These are phyloP conservation scores for Alouatta palliata DNA, from an alignment of 2,113 vertebrate genomes.

Conservation along the genomic window DNA sequence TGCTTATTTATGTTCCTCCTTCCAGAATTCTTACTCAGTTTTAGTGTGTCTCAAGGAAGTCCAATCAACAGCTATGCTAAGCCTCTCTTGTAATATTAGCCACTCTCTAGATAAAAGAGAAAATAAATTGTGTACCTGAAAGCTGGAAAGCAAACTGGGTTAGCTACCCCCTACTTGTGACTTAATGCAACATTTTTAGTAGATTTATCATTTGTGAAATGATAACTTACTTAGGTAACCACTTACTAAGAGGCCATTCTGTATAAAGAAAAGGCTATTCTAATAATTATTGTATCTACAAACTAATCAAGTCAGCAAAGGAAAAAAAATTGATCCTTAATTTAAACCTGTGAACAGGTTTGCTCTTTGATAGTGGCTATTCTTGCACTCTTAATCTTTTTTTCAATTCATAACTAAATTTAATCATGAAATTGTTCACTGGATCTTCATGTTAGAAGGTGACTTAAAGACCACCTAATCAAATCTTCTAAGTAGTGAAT, in stretches of 20 bases:
- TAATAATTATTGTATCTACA: neutral
- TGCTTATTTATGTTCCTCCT: neutral
- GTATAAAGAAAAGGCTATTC: neutral
- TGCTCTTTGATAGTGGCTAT: slow-evolving; percentile 12
- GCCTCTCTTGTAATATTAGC: neutral
- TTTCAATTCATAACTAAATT: neutral
- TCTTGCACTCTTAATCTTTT: neutral
- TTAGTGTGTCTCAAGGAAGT: neutral
- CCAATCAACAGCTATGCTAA: neutral
- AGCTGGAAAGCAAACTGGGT: neutral
- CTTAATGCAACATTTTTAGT: neutral
- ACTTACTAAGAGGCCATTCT: neutral
- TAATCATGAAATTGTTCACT: slow-evolving; percentile 47
- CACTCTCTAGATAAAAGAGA: neutral
- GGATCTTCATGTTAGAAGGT: slow-evolving; percentile 19
- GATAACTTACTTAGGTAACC: neutral
- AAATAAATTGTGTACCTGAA: neutral
- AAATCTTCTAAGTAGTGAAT: slow-evolving; percentile 1
- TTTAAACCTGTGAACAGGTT: neutral
- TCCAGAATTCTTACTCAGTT: neutral
- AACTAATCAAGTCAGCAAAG: neutral
- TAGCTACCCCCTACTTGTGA: neutral
- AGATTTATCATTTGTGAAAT: slow-evolving; percentile 33
- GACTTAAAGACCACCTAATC: neutral
- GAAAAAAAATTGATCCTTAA: neutral